Evolutionary conservation across 2,113 vertebrate species (phyloP).

Genomic region (Meles meles): DNA sequence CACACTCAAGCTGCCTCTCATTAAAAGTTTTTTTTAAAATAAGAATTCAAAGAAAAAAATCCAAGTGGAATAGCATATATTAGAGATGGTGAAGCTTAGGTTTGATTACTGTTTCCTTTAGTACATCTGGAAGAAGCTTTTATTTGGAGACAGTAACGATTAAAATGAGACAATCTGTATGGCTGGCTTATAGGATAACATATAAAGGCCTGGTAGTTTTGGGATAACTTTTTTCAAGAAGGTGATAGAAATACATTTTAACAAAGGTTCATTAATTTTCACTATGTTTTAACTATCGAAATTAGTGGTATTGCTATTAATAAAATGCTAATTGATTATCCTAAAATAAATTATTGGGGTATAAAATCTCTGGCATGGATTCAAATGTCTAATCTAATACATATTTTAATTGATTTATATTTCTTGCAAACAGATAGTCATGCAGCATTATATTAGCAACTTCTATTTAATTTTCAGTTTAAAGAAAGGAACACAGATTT

Average conservation of each 20-base stretch:
- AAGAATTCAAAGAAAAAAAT: conserved; percentile 75
- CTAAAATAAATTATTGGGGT: conserved; percentile 8
- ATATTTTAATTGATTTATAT: background rate
- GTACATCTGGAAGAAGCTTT: conserved; percentile 42
- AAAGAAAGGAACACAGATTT: background rate
- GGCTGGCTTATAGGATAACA: background rate
- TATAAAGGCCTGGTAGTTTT: background rate
- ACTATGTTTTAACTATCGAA: conserved; percentile 60
- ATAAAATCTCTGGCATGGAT: conserved; percentile 41
- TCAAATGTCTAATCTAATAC: background rate
- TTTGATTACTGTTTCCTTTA: conserved; percentile 70
- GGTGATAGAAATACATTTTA: conserved; percentile 39
- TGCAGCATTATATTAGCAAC: background rate
- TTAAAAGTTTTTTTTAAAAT: conserved; percentile 78
- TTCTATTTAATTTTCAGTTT: conserved; percentile 24
- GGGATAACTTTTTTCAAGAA: background rate
- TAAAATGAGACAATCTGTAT: conserved; percentile 34
- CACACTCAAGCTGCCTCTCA: conserved; percentile 63
- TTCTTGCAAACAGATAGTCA: background rate
- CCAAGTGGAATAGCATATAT: conserved; percentile 69
- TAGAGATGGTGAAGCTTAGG: conserved; percentile 57
- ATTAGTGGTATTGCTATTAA: background rate
- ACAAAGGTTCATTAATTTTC: conserved; percentile 39
- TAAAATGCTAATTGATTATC: conserved; percentile 51
- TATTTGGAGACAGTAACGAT: conserved; percentile 68